A percentile compares a stretch with the other conserved stretches of the same genome.
Evolutionary conservation across 2,113 vertebrate species (phyloP).

Genomic region (Pluvianellus socialis): DNA sequence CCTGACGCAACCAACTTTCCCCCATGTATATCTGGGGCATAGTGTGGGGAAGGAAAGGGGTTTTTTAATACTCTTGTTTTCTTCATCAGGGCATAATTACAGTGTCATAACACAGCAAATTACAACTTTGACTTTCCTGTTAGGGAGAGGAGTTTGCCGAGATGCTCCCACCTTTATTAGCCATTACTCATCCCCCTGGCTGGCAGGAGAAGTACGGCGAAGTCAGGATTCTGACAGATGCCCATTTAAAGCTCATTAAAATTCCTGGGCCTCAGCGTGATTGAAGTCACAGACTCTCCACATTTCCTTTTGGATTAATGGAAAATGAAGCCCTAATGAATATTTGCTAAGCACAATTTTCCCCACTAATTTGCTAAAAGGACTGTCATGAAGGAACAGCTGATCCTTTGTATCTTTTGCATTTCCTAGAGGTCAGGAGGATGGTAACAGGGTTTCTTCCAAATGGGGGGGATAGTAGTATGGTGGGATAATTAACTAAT

Average conservation of each 20-base stretch:
- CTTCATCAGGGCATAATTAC: slow-evolving; percentile 66
- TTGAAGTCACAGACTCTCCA: slow-evolving; percentile 67
- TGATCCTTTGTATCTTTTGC: slow-evolving; percentile 47
- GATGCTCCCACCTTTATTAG: slow-evolving; percentile 66
- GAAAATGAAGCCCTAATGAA: slow-evolving; percentile 74
- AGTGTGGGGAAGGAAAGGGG: background rate
- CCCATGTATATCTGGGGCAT: background rate
- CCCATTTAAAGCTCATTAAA: slow-evolving; percentile 79
- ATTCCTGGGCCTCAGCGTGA: slow-evolving; percentile 71
- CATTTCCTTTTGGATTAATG: slow-evolving; percentile 74
- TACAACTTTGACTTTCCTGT: slow-evolving; percentile 68
- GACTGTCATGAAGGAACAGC: slow-evolving; percentile 58
- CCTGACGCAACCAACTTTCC: background rate
- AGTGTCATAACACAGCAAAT: slow-evolving; percentile 68
- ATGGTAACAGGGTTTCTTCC: slow-evolving; percentile 28
- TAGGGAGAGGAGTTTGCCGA: slow-evolving; percentile 37
- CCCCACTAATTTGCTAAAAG: slow-evolving; percentile 70
- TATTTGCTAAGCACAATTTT: slow-evolving; percentile 73
- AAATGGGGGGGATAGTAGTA: background rate
- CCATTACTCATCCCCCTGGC: slow-evolving; percentile 66
- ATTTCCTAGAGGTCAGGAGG: slow-evolving; percentile 46
- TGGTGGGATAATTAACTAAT: slow-evolving; percentile 55
- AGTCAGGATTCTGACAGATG: slow-evolving; percentile 74
- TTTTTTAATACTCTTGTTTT: slow-evolving; percentile 24
- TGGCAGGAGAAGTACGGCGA: slow-evolving; percentile 63